Conservation (phyloP, 1,140 invertebrate genomes). For the Phthorimaea operculella region DNA sequence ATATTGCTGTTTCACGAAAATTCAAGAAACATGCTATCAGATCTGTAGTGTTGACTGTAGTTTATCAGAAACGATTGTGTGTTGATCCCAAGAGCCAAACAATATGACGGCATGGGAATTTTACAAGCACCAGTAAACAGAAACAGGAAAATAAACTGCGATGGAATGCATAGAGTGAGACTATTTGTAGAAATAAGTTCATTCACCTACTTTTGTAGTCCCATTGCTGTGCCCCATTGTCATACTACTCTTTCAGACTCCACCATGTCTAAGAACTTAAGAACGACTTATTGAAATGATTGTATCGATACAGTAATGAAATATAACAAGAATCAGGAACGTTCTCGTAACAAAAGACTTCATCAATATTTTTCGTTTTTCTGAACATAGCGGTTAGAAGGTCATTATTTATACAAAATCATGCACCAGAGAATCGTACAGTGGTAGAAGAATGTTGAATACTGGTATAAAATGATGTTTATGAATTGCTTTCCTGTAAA, state of each 20-base stretch:
- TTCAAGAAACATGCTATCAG: too few species aligned
- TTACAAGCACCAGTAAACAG: too few species aligned
- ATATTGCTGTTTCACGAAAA: too few species aligned
- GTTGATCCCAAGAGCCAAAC: too few species aligned
- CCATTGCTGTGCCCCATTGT: too few species aligned
- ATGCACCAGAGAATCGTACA: constrained; percentile 5
- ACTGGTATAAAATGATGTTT: neutral
- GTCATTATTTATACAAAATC: constrained; percentile 29
- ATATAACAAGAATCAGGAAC: constrained; percentile 22
- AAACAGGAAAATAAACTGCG: too few species aligned
- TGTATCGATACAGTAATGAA: constrained; percentile 1
- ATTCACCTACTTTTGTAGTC: constrained; percentile 19
- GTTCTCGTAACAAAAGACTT: constrained; percentile 18
- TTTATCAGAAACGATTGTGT: too few species aligned
- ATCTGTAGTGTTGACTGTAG: too few species aligned
- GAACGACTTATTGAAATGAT: constrained; percentile 8
- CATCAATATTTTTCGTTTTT: constrained; percentile 35
- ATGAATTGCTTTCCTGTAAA: constrained; percentile 2
- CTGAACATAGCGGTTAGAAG: constrained; percentile 24
- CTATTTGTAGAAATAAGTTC: constrained; percentile 19
- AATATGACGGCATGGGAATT: too few species aligned
- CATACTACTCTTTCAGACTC: neutral
- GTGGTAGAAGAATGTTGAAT: constrained; percentile 7
- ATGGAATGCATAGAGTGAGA: too few species aligned
- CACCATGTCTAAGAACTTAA: neutral